Conservation (phyloP, 2,113 vertebrate genomes). For the Sceloporus tristichus region DNA sequence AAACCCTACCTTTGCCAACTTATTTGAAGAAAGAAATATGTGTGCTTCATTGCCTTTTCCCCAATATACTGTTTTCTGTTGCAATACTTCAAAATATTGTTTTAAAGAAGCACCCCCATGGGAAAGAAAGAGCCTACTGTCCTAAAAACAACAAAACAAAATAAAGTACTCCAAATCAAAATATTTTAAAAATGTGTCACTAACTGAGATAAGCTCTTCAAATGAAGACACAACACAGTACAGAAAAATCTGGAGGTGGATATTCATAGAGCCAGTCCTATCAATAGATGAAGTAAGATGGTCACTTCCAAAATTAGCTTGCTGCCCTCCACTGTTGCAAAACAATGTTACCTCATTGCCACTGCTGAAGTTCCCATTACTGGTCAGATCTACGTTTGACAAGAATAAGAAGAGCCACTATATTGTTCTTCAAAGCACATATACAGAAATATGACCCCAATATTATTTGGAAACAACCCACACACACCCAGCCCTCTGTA, state of each 20-base stretch:
- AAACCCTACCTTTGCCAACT: conserved; percentile 60
- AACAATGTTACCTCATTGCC: too few relatives aligned
- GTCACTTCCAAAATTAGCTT: too few relatives aligned
- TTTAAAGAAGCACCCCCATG: conserved; percentile 28
- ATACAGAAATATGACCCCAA: too few relatives aligned
- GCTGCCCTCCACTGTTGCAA: too few relatives aligned
- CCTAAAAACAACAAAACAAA: not conserved
- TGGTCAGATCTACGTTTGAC: too few relatives aligned
- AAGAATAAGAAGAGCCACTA: too few relatives aligned
- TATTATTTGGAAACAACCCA: not conserved
- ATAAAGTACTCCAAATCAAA: too few relatives aligned
- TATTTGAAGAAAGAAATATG: conserved; percentile 66
- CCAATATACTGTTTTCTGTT: conserved; percentile 48
- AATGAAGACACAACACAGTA: not conserved
- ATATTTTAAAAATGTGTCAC: too few relatives aligned
- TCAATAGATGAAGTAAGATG: too few relatives aligned
- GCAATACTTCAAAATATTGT: conserved; percentile 38
- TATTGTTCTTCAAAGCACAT: too few relatives aligned
- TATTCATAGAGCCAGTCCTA: not conserved
- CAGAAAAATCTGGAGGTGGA: not conserved
- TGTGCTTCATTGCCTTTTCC: conserved; percentile 56
- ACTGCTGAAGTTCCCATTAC: too few relatives aligned
- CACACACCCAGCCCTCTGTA: too few relatives aligned
- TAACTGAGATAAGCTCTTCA: not conserved
- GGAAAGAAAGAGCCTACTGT: not conserved